phyloP scores from a whole-genome alignment of 2,888 invertebrate species.

The Andrena bucephala region DNA sequence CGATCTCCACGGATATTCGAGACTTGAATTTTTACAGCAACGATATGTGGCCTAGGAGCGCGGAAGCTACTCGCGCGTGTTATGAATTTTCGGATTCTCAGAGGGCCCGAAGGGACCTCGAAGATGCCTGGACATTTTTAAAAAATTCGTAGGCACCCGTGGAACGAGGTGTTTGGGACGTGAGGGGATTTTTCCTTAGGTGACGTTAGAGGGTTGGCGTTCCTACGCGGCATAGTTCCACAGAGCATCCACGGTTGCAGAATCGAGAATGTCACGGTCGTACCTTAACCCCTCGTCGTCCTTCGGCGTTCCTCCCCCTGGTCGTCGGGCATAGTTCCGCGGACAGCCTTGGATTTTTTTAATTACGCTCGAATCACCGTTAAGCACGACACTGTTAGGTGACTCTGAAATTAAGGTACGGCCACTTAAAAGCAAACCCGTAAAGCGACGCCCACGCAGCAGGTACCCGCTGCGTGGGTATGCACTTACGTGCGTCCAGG shows the following conservation, averaged over 20 bases:
- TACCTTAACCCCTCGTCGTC: constrained; percentile 72
- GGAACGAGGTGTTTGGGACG: neutral
- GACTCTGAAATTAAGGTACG: constrained; percentile 70
- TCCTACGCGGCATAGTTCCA: constrained; percentile 30
- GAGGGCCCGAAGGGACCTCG: no score
- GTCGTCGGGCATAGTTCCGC: constrained; percentile 41
- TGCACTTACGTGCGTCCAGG: constrained; percentile 63
- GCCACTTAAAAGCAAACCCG: constrained; percentile 76
- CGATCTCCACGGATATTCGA: neutral
- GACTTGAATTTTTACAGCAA: constrained; percentile 11
- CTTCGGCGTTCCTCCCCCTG: constrained; percentile 67
- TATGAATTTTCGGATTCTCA: neutral
- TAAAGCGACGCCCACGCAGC: constrained; percentile 78
- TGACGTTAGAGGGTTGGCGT: constrained; percentile 35
- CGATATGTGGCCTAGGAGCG: neutral
- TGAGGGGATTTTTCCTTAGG: neutral
- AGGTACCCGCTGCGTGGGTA: constrained; percentile 61
- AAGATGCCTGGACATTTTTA: no score
- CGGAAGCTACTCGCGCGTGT: neutral
- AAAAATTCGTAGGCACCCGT: no score
- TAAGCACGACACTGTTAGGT: constrained; percentile 72
- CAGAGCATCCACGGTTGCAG: constrained; percentile 29
- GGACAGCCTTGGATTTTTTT: constrained; percentile 59
- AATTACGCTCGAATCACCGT: constrained; percentile 74
- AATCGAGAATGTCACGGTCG: constrained; percentile 71